phyloP scores from a whole-genome alignment of 1,140 invertebrate species.

The Camponotus floridanus region DNA sequence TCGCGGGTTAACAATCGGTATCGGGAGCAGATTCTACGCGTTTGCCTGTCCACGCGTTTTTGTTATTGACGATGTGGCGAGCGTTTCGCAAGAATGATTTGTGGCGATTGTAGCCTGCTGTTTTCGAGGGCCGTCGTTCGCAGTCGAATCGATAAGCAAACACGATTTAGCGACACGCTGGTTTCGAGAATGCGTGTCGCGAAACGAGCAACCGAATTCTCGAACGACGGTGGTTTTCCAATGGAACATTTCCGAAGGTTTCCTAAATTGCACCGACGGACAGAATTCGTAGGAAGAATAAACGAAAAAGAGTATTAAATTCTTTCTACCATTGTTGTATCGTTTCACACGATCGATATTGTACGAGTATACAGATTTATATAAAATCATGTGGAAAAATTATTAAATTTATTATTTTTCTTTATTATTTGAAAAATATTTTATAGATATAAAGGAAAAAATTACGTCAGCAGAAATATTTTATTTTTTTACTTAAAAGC shows the following conservation, averaged over 20 bases:
- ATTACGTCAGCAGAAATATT: neutral
- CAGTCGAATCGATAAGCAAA: conserved; percentile 57
- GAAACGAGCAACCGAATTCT: conserved; percentile 45
- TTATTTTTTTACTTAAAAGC: neutral
- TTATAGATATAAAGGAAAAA: neutral
- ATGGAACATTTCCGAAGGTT: conserved; percentile 35
- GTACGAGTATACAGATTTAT: neutral
- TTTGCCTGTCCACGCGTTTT: conserved; percentile 66
- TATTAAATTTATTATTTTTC: conserved; percentile 16
- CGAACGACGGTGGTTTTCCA: conserved; percentile 23
- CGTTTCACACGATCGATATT: neutral
- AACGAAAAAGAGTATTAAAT: conserved; percentile 33
- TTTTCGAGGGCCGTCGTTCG: neutral
- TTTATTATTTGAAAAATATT: neutral
- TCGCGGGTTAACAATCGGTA: conserved; percentile 72
- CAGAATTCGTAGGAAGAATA: conserved; percentile 32
- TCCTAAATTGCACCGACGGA: conserved; percentile 38
- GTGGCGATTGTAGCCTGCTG: conserved; percentile 39
- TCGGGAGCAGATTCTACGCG: conserved; percentile 72
- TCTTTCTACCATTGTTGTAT: neutral
- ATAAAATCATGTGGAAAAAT: neutral
- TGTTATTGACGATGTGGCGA: conserved; percentile 64
- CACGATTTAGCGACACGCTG: conserved; percentile 32
- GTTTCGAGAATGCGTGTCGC: conserved; percentile 53
- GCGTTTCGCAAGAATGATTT: conserved; percentile 60